phyloP scores from a whole-genome alignment of 2,113 vertebrate genomes.

The Brienomyrus brachyistius region DNA sequence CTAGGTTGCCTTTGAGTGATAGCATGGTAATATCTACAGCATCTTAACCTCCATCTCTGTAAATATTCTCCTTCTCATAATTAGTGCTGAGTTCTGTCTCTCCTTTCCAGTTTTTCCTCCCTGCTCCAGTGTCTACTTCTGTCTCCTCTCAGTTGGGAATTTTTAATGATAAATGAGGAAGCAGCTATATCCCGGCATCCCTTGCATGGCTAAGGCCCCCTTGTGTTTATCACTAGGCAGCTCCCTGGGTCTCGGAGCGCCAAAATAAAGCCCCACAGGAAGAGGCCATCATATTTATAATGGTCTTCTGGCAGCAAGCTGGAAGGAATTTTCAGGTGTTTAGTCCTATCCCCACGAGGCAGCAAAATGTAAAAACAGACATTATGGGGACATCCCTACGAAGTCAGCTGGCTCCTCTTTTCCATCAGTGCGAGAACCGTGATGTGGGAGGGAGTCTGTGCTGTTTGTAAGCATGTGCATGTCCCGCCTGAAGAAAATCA shows the following conservation, averaged over 20 bases:
- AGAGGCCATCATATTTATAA: neutral
- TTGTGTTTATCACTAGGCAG: neutral
- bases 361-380: neutral
- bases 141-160: neutral
- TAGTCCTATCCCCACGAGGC: neutral
- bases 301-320: neutral
- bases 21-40: neutral
- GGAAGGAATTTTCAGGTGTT: neutral
- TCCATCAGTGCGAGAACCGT: neutral
- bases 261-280: neutral
- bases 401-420: neutral
- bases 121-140: neutral
- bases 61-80: neutral
- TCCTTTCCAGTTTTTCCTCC: neutral
- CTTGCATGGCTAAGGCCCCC: neutral
- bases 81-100: neutral
- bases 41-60: neutral
- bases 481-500: neutral
- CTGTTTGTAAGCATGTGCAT: neutral
- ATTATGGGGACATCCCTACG: neutral
- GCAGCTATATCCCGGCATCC: neutral
- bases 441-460: neutral
- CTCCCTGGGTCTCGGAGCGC: neutral
- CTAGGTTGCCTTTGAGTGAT: neutral
- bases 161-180: constrained; percentile 8